Conservation (phyloP, 2,113 vertebrate species). For the Ivindomyrus marchei region DNA sequence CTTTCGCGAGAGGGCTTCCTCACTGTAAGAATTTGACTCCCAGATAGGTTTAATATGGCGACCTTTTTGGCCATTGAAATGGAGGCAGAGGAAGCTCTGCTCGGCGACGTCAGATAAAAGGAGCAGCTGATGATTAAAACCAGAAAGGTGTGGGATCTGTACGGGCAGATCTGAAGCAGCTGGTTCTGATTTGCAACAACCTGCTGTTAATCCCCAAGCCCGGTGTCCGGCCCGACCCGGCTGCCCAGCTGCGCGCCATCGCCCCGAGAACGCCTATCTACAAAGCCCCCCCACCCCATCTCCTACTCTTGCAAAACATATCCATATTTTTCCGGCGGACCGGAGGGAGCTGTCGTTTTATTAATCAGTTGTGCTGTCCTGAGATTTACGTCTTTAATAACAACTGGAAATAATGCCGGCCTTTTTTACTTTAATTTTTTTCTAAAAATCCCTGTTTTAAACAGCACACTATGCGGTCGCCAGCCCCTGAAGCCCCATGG, state of each 20-base stretch:
- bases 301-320: slow-evolving; percentile 26
- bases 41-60: neutral
- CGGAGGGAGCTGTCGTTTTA: slow-evolving; percentile 31
- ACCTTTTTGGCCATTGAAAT: neutral
- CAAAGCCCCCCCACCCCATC: slow-evolving; percentile 31
- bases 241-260: slow-evolving; percentile 41
- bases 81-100: slow-evolving; percentile 3
- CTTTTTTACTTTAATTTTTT: neutral
- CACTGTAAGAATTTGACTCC: neutral
- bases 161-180: slow-evolving; percentile 29
- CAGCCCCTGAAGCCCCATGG: slow-evolving; percentile 10
- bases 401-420: slow-evolving; percentile 30
- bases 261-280: slow-evolving; percentile 39
- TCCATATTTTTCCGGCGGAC: slow-evolving; percentile 28
- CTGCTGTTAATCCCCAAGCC: slow-evolving; percentile 40
- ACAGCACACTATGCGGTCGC: neutral
- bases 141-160: slow-evolving; percentile 34
- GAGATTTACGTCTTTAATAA: slow-evolving; percentile 34
- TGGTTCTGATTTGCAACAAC: slow-evolving; percentile 47
- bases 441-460: neutral
- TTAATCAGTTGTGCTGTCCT: slow-evolving; percentile 26
- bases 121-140: slow-evolving; percentile 34
- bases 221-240: slow-evolving; percentile 26
- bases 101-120: slow-evolving; percentile 24
- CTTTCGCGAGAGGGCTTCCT: neutral